Evolutionary conservation across 2,888 invertebrate species (phyloP).

Genomic region (Callyntrura guangdongensis): DNA sequence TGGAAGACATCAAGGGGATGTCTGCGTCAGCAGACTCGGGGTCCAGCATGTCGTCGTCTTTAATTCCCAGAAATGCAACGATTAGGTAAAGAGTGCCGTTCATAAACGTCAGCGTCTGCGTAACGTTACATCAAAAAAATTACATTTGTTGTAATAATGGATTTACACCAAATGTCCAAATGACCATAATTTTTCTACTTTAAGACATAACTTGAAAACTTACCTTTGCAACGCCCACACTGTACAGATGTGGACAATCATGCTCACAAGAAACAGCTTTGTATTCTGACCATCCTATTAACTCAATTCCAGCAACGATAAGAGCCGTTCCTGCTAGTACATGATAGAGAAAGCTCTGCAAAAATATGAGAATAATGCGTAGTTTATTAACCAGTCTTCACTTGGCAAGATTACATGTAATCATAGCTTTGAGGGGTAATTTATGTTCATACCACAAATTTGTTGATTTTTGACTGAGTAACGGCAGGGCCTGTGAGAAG

Average conservation of each 20-base stretch:
- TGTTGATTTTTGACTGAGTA: slow-evolving; percentile 65
- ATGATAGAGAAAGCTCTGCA: slow-evolving; percentile 76
- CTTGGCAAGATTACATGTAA: too few relatives aligned
- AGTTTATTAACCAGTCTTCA: too few relatives aligned
- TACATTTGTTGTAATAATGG: too few relatives aligned
- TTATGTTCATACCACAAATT: slow-evolving; percentile 74
- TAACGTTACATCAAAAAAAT: neutral
- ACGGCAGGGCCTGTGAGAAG: slow-evolving; percentile 13
- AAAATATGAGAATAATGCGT: neutral
- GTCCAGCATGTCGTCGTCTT: slow-evolving; percentile 73
- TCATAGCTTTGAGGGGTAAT: too few relatives aligned
- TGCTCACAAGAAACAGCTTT: slow-evolving; percentile 45
- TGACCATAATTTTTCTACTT: neutral
- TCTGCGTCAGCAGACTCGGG: slow-evolving; percentile 62
- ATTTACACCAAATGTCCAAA: too few relatives aligned
- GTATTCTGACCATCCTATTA: slow-evolving; percentile 79
- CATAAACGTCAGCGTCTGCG: slow-evolving; percentile 80
- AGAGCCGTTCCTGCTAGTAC: slow-evolving; percentile 70
- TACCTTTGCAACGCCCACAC: slow-evolving; percentile 79
- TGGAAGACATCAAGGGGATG: slow-evolving; percentile 34
- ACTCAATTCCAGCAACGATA: slow-evolving; percentile 79
- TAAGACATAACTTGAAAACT: neutral
- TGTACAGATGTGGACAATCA: slow-evolving; percentile 70
- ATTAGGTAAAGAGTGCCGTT: slow-evolving; percentile 80
- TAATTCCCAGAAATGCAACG: slow-evolving; percentile 75